These are phyloP conservation scores for Rhodinocichla rosea DNA, from an alignment of 2,113 vertebrate species.

Conservation along the genomic window DNA sequence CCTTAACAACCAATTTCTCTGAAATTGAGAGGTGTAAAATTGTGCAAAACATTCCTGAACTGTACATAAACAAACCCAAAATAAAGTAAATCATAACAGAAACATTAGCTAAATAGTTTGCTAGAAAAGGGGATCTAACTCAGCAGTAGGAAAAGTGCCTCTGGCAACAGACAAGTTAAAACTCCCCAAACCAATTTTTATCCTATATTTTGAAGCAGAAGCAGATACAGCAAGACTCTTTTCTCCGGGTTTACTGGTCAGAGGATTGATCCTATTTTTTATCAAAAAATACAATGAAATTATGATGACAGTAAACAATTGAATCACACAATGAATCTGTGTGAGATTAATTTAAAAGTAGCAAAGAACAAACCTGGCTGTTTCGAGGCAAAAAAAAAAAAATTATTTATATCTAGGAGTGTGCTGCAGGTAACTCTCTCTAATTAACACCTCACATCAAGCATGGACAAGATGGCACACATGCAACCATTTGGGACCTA, in stretches of 20 bases:
- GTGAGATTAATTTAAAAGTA: background rate
- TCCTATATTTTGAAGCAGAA: background rate
- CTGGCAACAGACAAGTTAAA: background rate
- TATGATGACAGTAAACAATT: background rate
- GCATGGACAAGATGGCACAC: background rate
- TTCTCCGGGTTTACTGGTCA: background rate
- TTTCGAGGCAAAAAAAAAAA: background rate
- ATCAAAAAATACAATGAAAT: background rate
- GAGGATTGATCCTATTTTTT: background rate
- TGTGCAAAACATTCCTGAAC: background rate
- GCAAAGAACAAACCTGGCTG: background rate
- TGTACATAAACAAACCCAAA: background rate
- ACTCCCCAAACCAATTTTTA: background rate
- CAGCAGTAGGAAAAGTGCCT: background rate
- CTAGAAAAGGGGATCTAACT: background rate
- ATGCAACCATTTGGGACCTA: background rate
- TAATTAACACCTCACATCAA: slow-evolving; percentile 19
- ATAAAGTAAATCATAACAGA: background rate
- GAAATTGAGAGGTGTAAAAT: background rate
- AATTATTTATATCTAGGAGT: background rate
- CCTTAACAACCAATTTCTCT: background rate
- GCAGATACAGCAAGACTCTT: background rate
- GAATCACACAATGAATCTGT: background rate
- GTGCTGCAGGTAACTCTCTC: background rate
- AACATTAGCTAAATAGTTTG: background rate